Evolutionary conservation across 2,888 invertebrate genomes (phyloP), one percentile per base, ranked within the genome.

Genomic region (Notocelia uddmanniana): DNA sequence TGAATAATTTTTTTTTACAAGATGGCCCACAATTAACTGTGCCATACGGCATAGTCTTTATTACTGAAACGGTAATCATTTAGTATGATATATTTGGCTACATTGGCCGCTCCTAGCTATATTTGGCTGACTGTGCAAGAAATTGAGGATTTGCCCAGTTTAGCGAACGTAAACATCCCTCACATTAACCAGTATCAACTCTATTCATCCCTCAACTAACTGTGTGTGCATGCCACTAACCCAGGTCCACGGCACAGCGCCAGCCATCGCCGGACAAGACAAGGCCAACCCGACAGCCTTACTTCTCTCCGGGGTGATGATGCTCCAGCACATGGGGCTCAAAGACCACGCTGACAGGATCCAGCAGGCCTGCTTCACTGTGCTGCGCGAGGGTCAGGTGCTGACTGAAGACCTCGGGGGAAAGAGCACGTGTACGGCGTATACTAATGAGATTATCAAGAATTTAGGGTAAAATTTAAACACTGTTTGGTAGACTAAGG

Each of bases 251-350:
- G 99, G 99, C 55, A 99, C 99, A 15, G 99, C 99, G 0, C 99
- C 99, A 0, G 97, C 98, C 78, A 99, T 99, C 84, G 99, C 99
- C 55, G 99, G 99, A 11, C 96, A 98, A 87, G 99, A 99, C 94
- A 96, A 97, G 88, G 99, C 99, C 50, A 99, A 99, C 88, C 99
- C 99, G 15, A 99, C 99, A 0, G 99, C 99, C 10, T 94, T 99
- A 21, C 95, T 99, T 10, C 95, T 99, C 3, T 99, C 99, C 1
- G 97, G 97, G 0, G 98, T 99, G 1, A 99, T 99, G 99, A 99
- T 99, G 99, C 94, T 99, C 73, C 96, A 98, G 45, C 95, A 99
- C 87, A 96, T 99, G 97, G 95, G 96, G 48, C 91, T 99, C 45
- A 94, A 89, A 59, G 85, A 95, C 0, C 93, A 97, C 78, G 99